Evolutionary conservation across 1,140 invertebrate genomes (phyloP), one percentile per base, ranked within the genome.

Genomic region (Marisa cornuarietis): DNA sequence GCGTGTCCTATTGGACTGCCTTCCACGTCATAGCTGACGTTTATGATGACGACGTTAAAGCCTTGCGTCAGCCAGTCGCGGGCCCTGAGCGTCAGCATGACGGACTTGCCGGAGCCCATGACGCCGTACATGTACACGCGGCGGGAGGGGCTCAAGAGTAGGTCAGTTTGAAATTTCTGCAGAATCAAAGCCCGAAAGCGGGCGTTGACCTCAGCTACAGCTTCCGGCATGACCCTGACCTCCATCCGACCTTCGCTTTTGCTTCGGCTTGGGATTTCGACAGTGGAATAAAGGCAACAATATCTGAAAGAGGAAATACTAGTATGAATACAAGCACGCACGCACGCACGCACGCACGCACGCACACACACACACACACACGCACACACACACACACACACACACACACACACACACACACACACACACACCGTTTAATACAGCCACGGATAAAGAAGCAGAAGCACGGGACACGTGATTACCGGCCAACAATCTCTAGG

Each of bases 171-270:
- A 18, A 61, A 13, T 8, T 52, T 52, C 0, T 61, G 73, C 54
- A 75, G 54, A 24, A 75, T 11, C 73, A 75, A 31, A 62, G 73
- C 52, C 54, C 26, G 52, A 54, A 75, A 75, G 31, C 73, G 73
- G 1, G 22, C 18, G 73, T 26, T 26, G 73, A 75, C 73, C 54
- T 75, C 73, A 18, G 52, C 16, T 26, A 75, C 73, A 31, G 73
- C 73, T 75, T 75, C 73, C n/a, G 73, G n/a, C 54, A 75, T n/a
- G 73, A 22, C 26, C 31, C 73, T 61, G 58, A 75, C 73, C 54
- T 75, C 73, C 3, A 62, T 31, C 1, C 73, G 22, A 54, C 42
- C 42, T 42, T 75, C 73, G 22, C 51, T 61, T 24, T 62, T 61
- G 22, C 73, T 58, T 58, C 16, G 18, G 68, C 16, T 42, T 16